Conservation (phyloP, 2,113 vertebrate genomes). For the Phasianus colchicus region DNA sequence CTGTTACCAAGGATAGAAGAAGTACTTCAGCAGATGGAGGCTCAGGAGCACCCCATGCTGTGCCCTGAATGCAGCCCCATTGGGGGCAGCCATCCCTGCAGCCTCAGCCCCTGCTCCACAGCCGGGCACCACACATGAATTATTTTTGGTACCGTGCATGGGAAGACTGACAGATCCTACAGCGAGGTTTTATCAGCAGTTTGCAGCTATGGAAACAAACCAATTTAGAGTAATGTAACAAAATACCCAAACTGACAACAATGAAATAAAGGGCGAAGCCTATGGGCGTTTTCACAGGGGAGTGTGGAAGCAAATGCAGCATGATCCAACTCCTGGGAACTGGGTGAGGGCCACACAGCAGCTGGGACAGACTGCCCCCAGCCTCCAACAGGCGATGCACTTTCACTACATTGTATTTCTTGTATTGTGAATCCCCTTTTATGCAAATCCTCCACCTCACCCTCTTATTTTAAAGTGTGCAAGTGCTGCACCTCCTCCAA, state of each 20-base stretch:
- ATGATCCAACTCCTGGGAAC: background rate
- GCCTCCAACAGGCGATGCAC: fast-evolving
- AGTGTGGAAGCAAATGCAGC: background rate
- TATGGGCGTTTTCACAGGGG: background rate
- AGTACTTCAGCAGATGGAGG: background rate
- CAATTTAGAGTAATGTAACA: slow-evolving; percentile 29
- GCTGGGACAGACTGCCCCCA: background rate
- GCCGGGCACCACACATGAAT: background rate
- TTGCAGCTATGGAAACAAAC: slow-evolving; percentile 59
- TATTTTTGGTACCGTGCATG: slow-evolving; percentile 23
- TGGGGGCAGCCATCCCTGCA: no score
- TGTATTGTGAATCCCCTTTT: background rate
- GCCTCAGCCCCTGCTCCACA: background rate
- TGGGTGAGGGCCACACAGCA: background rate
- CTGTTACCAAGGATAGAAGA: background rate
- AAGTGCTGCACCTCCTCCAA: background rate
- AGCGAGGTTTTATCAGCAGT: slow-evolving; percentile 14
- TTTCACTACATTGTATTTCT: background rate
- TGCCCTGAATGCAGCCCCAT: background rate
- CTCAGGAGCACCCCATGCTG: background rate
- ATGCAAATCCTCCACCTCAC: background rate
- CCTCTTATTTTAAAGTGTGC: background rate
- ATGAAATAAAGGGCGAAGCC: background rate
- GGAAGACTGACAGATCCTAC: slow-evolving; percentile 19
- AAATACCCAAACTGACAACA: slow-evolving; percentile 18